Evolutionary conservation across 1,140 invertebrate species (phyloP).

Genomic region (Arion vulgaris): DNA sequence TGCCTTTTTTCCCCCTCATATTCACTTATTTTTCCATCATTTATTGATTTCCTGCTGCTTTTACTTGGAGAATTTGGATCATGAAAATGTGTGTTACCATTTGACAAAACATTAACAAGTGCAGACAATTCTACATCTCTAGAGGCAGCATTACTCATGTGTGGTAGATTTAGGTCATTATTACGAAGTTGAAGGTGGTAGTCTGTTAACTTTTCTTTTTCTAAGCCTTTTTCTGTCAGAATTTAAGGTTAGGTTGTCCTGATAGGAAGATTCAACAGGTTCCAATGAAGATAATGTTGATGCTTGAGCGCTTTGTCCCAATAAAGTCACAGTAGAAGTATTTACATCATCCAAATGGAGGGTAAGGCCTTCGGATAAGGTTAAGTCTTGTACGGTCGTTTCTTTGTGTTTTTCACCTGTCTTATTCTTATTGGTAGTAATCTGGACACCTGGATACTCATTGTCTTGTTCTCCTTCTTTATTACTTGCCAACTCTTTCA

Average conservation of each 20-base stretch:
- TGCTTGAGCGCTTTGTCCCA: conserved; percentile 9
- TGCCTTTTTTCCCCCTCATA: background rate
- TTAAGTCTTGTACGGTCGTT: background rate
- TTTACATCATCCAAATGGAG: background rate
- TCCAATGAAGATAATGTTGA: conserved; percentile 20
- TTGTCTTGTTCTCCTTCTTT: background rate
- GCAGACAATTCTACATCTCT: background rate
- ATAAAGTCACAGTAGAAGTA: background rate
- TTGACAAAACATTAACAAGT: background rate
- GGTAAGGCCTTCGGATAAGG: background rate
- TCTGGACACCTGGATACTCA: background rate
- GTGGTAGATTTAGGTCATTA: background rate
- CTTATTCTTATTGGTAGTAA: background rate
- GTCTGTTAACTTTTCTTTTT: conserved; percentile 25
- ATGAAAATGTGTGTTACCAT: background rate
- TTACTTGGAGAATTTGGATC: background rate
- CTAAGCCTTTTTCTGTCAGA: background rate
- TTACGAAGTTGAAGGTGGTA: conserved; percentile 1
- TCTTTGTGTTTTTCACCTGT: background rate
- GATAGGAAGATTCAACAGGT: background rate
- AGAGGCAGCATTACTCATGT: background rate
- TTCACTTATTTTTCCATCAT: background rate
- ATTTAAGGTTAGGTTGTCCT: background rate
- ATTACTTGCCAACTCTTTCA: background rate
- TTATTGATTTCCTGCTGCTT: conserved; percentile 7